Conservation (phyloP, 2,888 invertebrate genomes). For the Trichopoda pennipes region DNA sequence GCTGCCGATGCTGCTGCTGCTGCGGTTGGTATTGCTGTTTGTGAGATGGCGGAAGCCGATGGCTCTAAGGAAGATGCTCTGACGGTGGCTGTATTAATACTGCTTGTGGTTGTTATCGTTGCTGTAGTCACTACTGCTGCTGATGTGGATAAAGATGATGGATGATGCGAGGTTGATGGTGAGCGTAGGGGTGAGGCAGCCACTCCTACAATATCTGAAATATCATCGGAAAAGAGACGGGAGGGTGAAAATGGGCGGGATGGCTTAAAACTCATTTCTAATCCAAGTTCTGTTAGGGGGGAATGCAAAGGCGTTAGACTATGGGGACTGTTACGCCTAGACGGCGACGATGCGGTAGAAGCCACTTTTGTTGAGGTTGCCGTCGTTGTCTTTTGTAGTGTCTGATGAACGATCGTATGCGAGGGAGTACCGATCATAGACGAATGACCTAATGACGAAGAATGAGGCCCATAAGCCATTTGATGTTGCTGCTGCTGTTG, state of each 20-base stretch:
- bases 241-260: slow-evolving; percentile 82
- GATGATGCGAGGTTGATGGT: slow-evolving; percentile 57
- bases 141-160: slow-evolving; percentile 51
- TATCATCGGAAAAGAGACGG: slow-evolving; percentile 86
- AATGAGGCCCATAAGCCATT: slow-evolving; percentile 52
- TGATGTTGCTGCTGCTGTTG: slow-evolving; percentile 66
- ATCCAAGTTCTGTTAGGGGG: slow-evolving; percentile 83
- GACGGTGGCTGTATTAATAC: slow-evolving; percentile 59
- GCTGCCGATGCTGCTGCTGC: slow-evolving; percentile 37
- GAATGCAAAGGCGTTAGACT: slow-evolving; percentile 85
- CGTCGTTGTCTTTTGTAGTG: slow-evolving; percentile 57
- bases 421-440: slow-evolving; percentile 42
- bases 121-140: slow-evolving; percentile 67
- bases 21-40: slow-evolving; percentile 70
- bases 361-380: slow-evolving; percentile 58
- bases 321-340: slow-evolving; percentile 81
- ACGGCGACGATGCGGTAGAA: slow-evolving; percentile 80
- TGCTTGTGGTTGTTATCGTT: slow-evolving; percentile 64
- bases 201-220: slow-evolving; percentile 81
- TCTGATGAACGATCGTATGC: slow-evolving; percentile 37
- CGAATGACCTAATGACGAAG: slow-evolving; percentile 39
- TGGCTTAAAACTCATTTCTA: slow-evolving; percentile 86
- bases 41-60: slow-evolving; percentile 42
- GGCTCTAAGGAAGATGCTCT: slow-evolving; percentile 63
- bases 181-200: slow-evolving; percentile 47